phyloP scores from a whole-genome alignment of 2,888 invertebrate species.

The Brenthis daphne region DNA sequence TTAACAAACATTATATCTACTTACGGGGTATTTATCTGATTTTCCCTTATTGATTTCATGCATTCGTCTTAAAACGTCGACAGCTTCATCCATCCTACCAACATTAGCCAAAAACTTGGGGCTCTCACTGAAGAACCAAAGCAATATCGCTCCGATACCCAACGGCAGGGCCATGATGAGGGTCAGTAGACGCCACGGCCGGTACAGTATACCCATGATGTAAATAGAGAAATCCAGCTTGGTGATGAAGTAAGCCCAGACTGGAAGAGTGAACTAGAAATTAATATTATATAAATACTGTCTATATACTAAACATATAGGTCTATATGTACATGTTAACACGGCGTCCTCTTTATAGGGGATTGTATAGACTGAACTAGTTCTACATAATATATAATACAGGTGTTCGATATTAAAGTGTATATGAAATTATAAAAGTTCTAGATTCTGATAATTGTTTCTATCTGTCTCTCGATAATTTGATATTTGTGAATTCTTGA shows the following conservation, averaged over 20 bases:
- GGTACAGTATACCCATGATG: conserved; percentile 58
- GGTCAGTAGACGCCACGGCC: conserved; percentile 72
- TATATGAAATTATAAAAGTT: no score
- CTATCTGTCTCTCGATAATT: no score
- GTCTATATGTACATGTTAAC: no score
- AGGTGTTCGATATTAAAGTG: no score
- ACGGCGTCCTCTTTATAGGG: no score
- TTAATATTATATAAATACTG: no score
- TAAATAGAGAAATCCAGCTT: conserved; percentile 63
- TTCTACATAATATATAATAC: no score
- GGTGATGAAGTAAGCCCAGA: conserved; percentile 65
- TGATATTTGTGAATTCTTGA: no score
- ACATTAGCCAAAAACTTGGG: conserved; percentile 88
- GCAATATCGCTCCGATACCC: conserved; percentile 81
- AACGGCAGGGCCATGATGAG: conserved; percentile 83
- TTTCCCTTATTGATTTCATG: conserved; percentile 79
- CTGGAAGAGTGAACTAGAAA: conserved; percentile 47
- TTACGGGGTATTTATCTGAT: conserved; percentile 60
- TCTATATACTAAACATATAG: no score
- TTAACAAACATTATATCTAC: conserved; percentile 32
- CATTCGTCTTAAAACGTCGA: conserved; percentile 82
- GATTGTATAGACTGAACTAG: no score
- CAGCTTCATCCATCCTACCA: conserved; percentile 83
- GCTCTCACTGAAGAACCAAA: conserved; percentile 85
- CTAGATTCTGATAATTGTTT: no score